Conservation (phyloP, 2,888 invertebrate species). For the Campaea margaritaria region DNA sequence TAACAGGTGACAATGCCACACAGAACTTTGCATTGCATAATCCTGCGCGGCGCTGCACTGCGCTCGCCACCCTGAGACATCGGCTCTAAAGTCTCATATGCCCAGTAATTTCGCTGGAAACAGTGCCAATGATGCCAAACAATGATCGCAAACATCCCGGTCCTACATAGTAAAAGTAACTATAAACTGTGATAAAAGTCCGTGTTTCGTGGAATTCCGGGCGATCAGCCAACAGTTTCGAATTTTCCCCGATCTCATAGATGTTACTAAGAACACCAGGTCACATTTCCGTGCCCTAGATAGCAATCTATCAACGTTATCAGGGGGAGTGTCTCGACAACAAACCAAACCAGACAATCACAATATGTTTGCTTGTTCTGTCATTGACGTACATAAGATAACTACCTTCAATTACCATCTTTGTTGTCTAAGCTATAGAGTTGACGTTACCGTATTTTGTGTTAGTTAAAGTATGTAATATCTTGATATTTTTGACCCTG, state of each 20-base stretch:
- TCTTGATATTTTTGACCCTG: neutral
- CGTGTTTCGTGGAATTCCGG: neutral
- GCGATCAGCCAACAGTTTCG: neutral
- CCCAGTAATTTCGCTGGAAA: too few relatives aligned
- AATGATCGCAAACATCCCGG: too few relatives aligned
- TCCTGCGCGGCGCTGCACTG: too few relatives aligned
- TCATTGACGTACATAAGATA: slow-evolving; percentile 8
- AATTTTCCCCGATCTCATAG: neutral
- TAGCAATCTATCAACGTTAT: slow-evolving; percentile 18
- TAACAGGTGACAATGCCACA: too few relatives aligned
- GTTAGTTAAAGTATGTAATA: slow-evolving; percentile 4
- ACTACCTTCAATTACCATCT: neutral
- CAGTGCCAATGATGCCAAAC: too few relatives aligned
- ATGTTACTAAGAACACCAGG: neutral
- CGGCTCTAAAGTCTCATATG: too few relatives aligned
- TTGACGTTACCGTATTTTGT: neutral
- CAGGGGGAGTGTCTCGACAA: slow-evolving; percentile 6
- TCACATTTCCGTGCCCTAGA: neutral
- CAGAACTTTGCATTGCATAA: too few relatives aligned
- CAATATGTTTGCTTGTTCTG: slow-evolving; percentile 3
- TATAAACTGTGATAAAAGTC: too few relatives aligned
- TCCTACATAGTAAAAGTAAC: too few relatives aligned
- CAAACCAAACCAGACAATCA: neutral
- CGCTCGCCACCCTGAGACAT: too few relatives aligned
- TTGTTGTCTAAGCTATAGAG: neutral